Conservation (phyloP, 2,888 invertebrate genomes). For the Rhaphigaster nebulosa region DNA sequence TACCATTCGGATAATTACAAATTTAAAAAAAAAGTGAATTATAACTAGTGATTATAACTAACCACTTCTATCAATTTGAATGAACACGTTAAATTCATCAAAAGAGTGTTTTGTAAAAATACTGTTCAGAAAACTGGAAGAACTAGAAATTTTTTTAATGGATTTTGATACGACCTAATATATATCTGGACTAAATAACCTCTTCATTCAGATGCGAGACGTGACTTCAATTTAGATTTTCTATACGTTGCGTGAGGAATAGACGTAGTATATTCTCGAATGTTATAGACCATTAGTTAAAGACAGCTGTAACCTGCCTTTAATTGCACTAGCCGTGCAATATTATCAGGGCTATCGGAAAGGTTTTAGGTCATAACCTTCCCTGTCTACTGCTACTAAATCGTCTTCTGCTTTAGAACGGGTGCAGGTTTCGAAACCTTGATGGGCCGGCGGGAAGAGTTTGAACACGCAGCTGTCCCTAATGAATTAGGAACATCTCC, state of each 20-base stretch:
- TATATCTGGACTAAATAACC: background rate
- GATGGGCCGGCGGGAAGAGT: background rate
- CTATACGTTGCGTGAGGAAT: background rate
- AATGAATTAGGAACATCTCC: background rate
- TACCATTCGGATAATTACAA: background rate
- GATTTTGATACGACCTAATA: background rate
- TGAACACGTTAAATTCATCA: background rate
- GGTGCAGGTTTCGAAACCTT: background rate
- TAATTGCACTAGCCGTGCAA: background rate
- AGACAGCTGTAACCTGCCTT: background rate
- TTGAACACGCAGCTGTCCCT: slow-evolving; percentile 16
- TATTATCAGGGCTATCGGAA: background rate
- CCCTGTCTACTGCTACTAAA: background rate
- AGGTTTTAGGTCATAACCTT: slow-evolving; percentile 20
- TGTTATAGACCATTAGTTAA: slow-evolving; percentile 7
- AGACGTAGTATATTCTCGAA: background rate
- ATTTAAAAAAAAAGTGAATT: background rate
- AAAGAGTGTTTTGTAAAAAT: background rate
- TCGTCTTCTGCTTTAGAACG: slow-evolving; percentile 11
- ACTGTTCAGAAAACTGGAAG: background rate
- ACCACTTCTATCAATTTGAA: background rate
- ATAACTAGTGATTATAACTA: background rate
- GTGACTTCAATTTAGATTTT: background rate
- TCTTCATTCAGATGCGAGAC: background rate
- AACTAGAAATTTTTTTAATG: background rate